Evolutionary conservation across 2,888 invertebrate species (phyloP), one percentile per base, ranked within the genome.

Genomic region (Lasioglossum leucozonium): DNA sequence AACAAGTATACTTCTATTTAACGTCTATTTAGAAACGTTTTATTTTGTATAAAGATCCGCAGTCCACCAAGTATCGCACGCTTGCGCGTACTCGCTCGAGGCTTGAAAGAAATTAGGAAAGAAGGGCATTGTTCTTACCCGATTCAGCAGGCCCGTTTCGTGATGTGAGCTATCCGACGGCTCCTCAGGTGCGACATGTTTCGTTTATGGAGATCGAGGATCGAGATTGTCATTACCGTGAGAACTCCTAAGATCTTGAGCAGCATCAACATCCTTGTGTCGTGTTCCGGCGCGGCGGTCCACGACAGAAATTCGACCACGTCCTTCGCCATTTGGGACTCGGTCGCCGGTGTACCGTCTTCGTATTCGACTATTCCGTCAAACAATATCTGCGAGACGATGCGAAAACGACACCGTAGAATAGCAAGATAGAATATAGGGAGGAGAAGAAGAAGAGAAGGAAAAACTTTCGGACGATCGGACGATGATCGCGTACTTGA

Each of bases 291-390:
- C 95, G 99, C 98, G 0, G 98, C 97, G 79, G 98, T 96, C 99
- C 99, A 99, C 93, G 97, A 97, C 83, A 99, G 96, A 97, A 99
- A 99, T 79, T 98, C 97, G 47, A 97, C 95, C 44, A 99, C 97
- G 95, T 99, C 99, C 95, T 99, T 99, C 77, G 99, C 98, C 94
- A 99, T 96, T 96, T 99, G 99, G 94, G 98, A 98, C 90, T 97
- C 97, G 69, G 98, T 98, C 73, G 99, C 97, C 77, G 98, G 97
- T 65, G 99, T 99, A 88, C 99, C 99, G 95, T 98, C 98, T 37
- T 95, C 95, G 95, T 97, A 98, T 93, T 98, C 98, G 72, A 98
- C 96, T 37, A 96, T 96, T 1, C 90, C 93, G 1, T 91, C 88
- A 65, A 78, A 85, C 10, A 94, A 30, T 87, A 91, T 88, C 93